phyloP scores from a whole-genome alignment of 2,797 vertebrate genomes.

The Anguilla megastoma region DNA sequence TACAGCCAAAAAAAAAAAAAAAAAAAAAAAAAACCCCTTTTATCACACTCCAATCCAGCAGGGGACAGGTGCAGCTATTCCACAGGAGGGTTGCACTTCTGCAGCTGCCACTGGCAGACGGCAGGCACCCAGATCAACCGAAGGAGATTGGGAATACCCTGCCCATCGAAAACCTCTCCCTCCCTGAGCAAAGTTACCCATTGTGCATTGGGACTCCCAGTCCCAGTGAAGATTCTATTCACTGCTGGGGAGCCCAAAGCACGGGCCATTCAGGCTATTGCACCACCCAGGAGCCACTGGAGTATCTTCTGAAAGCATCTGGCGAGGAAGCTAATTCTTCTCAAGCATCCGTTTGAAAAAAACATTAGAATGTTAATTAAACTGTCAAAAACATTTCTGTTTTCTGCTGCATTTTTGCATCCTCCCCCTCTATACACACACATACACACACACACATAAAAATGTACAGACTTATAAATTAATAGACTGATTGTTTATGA shows the following conservation, averaged over 20 bases:
- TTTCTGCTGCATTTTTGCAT: no score
- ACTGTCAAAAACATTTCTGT: no score
- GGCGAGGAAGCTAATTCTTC: no score
- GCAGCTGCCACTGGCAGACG: not conserved
- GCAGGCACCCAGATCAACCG: not conserved
- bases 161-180: not conserved
- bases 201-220: not conserved
- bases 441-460: no score
- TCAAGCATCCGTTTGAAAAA: no score
- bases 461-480: no score
- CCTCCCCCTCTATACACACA: no score
- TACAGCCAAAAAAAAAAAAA: not conserved
- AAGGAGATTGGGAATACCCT: not conserved
- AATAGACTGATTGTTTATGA: no score
- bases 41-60: not conserved
- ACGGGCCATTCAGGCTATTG: not conserved
- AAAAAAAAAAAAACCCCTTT: not conserved
- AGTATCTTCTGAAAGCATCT: no score
- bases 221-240: not conserved
- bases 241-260: no score
- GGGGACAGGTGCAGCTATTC: not conserved
- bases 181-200: not conserved
- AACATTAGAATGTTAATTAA: no score
- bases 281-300: not conserved
- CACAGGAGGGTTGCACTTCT: not conserved